Percentiles rank a stretch among this genome's conserved stretches.
Conservation (phyloP, 2,797 vertebrate species). For the Esox lucius region DNA sequence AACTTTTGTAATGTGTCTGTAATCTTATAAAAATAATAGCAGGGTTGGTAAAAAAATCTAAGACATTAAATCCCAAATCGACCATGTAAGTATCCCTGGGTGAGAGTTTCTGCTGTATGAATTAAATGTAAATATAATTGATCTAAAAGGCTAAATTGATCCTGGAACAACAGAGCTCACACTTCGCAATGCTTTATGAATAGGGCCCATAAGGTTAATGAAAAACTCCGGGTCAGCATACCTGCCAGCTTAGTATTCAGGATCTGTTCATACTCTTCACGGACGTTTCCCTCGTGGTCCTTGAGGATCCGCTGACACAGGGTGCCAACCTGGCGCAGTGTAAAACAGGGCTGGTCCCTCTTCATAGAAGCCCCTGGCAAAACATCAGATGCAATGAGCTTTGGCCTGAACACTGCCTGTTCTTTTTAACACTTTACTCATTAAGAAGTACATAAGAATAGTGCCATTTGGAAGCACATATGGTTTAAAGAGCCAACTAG, state of each 20-base stretch:
- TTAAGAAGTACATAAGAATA: not conserved
- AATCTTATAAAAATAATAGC: too few species aligned
- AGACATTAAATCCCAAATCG: too few species aligned
- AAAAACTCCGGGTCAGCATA: conserved; percentile 11
- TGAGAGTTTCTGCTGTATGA: too few species aligned
- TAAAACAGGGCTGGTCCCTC: conserved; percentile 70
- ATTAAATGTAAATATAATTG: too few species aligned
- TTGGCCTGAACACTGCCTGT: not conserved
- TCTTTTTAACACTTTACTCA: not conserved
- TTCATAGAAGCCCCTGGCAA: conserved; percentile 48
- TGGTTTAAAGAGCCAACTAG: too few species aligned
- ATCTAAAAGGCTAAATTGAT: not conserved
- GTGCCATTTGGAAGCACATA: too few species aligned
- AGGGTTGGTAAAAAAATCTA: too few species aligned
- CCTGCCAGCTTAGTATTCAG: conserved; percentile 63
- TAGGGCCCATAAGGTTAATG: not conserved
- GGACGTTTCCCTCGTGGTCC: conserved; percentile 70
- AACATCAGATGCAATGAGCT: not conserved
- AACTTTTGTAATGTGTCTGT: not conserved
- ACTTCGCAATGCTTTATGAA: not conserved
- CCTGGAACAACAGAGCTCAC: not conserved
- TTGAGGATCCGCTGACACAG: conserved; percentile 70
- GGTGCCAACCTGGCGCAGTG: conserved; percentile 68
- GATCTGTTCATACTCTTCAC: conserved; percentile 72
- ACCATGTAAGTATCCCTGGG: too few species aligned